Base-by-base conservation (phyloP, 2,113 vertebrate species). In the Chascanopsetta lugubris region DNA sequence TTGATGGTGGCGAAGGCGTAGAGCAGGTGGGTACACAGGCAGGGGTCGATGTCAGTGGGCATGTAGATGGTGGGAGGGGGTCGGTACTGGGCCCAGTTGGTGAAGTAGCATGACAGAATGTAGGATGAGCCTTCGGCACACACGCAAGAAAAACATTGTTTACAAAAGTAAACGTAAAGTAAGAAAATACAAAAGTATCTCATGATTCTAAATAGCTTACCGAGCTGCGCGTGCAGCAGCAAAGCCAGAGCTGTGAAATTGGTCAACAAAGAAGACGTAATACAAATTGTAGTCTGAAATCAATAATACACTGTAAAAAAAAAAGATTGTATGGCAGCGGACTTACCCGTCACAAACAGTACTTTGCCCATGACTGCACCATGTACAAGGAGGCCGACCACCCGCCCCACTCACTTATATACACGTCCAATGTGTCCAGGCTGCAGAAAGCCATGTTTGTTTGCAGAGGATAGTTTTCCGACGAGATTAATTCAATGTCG, bases 31-130 rank as follows among this genome's bases (percentile, higher is more conserved):
- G 38, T 42, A n/a, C 38, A 42, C 38, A 42, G 38, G 38, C 38
- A 42, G 6, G 38, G 38, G 38, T 42, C 38, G 38, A 42, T 42
- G 38, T 42, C 38, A n/a, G 4, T 42, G 38, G 38, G 38, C 38
- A 42, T 42, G 8, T 7, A 42, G 7, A 42, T 42, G 38, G 38
- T 42, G 6, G 38, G 38, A 42, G 38, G 38, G 6, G 70, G 61
- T 62, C 86, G 77, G 68, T 88, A 87, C 69, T 92, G 83, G 0
- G 72, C 79, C 85, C 89, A 92, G 56, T 85, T 90, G n/a, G 85
- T 89, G 64, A 90, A 88, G 75, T 90, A 90, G 68, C 87, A 91
- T 47, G 86, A 80, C 55, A 90, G 72, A 20, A 88, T 92, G 61
- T 73, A 90, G 62, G 83, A 83, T 60, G 85, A 89, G 29, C 82